Evolutionary conservation across 2,797 vertebrate species (phyloP), one percentile per base, ranked within the genome.

Genomic region (Tenualosa thibaudeaui): DNA sequence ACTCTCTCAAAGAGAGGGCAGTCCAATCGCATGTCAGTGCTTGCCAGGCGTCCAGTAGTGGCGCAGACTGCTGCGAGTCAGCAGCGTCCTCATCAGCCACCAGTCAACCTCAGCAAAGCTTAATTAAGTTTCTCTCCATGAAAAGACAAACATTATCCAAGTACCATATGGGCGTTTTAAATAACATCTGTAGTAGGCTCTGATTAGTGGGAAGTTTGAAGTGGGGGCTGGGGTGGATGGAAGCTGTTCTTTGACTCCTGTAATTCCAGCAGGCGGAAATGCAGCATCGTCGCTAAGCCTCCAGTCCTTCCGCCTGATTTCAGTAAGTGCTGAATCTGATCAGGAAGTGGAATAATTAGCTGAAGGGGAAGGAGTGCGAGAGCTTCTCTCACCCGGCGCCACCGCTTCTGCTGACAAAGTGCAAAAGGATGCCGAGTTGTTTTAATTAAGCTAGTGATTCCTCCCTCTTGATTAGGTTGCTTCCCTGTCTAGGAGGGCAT

Each of bases 321-420:
- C 37, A 78, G 46, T 78, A 78, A 78, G 71, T 78, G 71, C 71
- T 78, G 71, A 78, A 78, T 78, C 37, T 78, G 71, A 78, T 78
- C 71, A 78, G 71, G 71, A 78, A 78, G 37, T 78, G 19, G 71
- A 43, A 46, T 43, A 78, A 78, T 78, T 78, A 46, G 71, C 71
- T 78, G 8, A 22, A 19, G 40, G 71, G 71, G 71, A 78, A 6
- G 37, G 71, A 78, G 71, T 46, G 71, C 7, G 40, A 78, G 19
- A 17, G 17, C 37, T 46, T 46, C 19, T 78, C 71, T 78, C 15
- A 46, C 40, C 71, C 71, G 5, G 1, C 2, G 40, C 71, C 71
- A 9, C 68, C 4, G 68, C 68, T 43, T 75, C 68, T 75, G 37
- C 68, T 75, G 31, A 78, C 17, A 43, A n/a, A 78, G 71, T 78